phyloP scores from a whole-genome alignment of 1,140 invertebrate genomes.

The Drosophila sproati region DNA sequence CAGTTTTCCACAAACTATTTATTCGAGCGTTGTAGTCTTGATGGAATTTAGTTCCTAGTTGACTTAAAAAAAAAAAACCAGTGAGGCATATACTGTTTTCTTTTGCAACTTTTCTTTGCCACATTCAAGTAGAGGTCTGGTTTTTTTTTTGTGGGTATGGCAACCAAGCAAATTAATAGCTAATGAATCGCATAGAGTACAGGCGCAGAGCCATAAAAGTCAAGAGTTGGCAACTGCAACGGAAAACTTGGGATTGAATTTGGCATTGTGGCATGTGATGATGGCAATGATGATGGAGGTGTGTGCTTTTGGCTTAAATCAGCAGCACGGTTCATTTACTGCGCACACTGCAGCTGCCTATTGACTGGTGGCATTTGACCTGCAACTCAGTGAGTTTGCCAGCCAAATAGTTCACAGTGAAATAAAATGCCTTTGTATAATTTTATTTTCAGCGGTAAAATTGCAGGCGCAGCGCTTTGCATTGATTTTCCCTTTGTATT shows the following conservation, averaged over 20 bases:
- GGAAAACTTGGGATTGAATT: conserved; percentile 8
- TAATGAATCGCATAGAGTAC: conserved; percentile 64
- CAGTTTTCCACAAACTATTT: conserved; percentile 41
- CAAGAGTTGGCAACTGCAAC: conserved; percentile 46
- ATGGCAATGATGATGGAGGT: conserved; percentile 12
- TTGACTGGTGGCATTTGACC: conserved; percentile 21
- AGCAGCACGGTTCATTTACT: conserved; percentile 67
- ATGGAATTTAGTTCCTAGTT: conserved; percentile 47
- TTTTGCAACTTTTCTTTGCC: background rate
- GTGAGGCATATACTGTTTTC: conserved; percentile 4
- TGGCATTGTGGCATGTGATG: background rate
- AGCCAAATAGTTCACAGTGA: conserved; percentile 41
- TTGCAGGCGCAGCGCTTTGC: conserved; percentile 52
- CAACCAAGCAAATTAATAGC: conserved; percentile 61
- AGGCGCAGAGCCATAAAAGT: conserved; percentile 63
- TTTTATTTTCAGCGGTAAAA: conserved; percentile 40
- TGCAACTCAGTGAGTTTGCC: conserved; percentile 18
- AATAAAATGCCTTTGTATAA: conserved; percentile 56
- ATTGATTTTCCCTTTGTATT: conserved; percentile 27
- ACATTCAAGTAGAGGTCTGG: background rate
- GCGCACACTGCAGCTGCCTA: conserved; percentile 44
- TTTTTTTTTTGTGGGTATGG: conserved; percentile 1
- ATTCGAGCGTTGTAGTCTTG: conserved; percentile 45
- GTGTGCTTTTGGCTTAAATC: conserved; percentile 13
- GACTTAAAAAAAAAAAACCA: conserved; percentile 10